Base-by-base conservation (phyloP, 2,888 invertebrate species). In the Macaria notata region DNA sequence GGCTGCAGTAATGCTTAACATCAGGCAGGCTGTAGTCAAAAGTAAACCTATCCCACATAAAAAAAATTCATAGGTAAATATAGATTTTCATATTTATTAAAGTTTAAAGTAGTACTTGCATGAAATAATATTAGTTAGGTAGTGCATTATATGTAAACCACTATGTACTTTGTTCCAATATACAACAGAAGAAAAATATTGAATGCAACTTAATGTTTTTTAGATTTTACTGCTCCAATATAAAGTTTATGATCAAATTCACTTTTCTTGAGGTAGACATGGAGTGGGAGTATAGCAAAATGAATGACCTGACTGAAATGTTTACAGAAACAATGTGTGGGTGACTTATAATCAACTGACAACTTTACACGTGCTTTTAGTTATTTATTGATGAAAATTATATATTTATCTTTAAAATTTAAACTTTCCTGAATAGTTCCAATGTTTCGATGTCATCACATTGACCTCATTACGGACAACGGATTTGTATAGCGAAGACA, bases 381-480 rank as follows among this genome's bases (percentile, higher is more conserved):
- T 49, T 19, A 36, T 45, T 33, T 31, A 29, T 45, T 56, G 43
- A 52, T 53, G 38, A 9, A 42, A 42, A 57, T 48, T 9, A 45
- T 36, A 19, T n/a, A 48, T 51, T 38, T 4, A 31, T n/a, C 41
- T 46, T 30, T 43, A 5, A 48, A 9, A 33, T 36, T 31, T 9
- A 33, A 7, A 29, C n/a, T 50, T 53, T 42, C 30, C 1, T 33
- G 7, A 8, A 46, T 4, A 33, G 29, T 7, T 36, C 31, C 36
- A 48, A 63, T 61, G 56, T 60, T 61, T 65, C 61, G 66, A 47
- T 59, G 56, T 63, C 63, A 65, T 59, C 53, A 56, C 49, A 61
- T 51, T 78, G 79, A 79, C 79, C 79, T 77, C 71, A 75, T 72
- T 81, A 39, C 42, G 69, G 66, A 79, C 78, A 78, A 82, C 78